phyloP scores from a whole-genome alignment of 2,888 invertebrate genomes.

The Melitaea athalia region DNA sequence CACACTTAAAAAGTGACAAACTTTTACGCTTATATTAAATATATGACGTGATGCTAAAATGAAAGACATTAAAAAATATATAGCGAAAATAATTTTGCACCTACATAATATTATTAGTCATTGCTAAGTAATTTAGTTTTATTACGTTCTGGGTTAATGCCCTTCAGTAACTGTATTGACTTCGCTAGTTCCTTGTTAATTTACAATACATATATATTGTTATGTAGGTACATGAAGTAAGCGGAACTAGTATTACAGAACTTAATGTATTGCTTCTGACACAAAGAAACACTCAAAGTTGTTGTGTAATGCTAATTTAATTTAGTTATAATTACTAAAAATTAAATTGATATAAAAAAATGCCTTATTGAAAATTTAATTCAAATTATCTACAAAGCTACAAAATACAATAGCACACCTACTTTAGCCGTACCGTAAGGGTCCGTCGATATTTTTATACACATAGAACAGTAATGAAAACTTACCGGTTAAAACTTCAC shows the following conservation, averaged over 20 bases:
- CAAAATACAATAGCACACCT: too few species aligned
- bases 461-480: too few species aligned
- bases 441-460: too few species aligned
- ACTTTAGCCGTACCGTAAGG: too few species aligned
- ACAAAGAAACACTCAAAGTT: background rate
- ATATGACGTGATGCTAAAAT: background rate
- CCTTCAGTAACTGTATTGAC: background rate
- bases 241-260: conserved; percentile 4
- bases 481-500: too few species aligned
- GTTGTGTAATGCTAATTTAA: background rate
- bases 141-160: conserved; percentile 11
- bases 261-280: background rate
- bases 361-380: background rate
- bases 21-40: background rate
- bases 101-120: background rate
- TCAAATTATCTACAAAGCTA: too few species aligned
- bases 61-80: background rate
- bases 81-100: background rate
- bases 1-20: too few species aligned
- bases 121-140: background rate
- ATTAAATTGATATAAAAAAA: background rate
- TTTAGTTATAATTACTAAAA: background rate
- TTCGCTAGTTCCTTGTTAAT: conserved; percentile 15
- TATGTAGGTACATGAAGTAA: conserved; percentile 1
- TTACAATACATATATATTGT: background rate